Base-by-base conservation (phyloP, 2,797 vertebrate species). In the Bucorvus abyssinicus region DNA sequence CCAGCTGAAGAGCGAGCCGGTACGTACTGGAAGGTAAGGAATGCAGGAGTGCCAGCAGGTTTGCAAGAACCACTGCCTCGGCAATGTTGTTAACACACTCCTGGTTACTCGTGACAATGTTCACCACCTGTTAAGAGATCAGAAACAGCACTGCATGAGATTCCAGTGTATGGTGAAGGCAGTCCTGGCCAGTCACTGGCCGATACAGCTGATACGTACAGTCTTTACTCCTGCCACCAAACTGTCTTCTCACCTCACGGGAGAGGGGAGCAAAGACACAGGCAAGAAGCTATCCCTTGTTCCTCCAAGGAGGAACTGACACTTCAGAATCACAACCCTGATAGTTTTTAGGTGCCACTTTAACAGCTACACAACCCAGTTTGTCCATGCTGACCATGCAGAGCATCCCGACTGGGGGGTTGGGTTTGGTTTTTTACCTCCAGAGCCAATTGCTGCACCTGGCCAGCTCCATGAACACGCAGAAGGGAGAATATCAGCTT, bases 61-160 rank as follows among this genome's bases (percentile, higher is more conserved):
- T 99, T 57, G 99, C 98, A 94, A 99, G 98, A 96, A 99, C 99
- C 95, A 99, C 95, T 15, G 99, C 99, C 87, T 99, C 99, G 2
- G 99, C 99, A 91, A 99, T 99, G 97, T 99, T 99, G 97, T 98
- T 98, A 74, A 99, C 99, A 91, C 99, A 99, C 49, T 99, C 99
- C 96, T 99, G 99, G 95, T 99, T 99, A 84, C 98, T 99, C 5
- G 99, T 99, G 88, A 99, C 99, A 42, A 99, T 99, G 95, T 99
- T 99, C 79, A 99, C 99, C 92, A 99, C 99, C 99, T 99, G 96
- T 91, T 95, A 97, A 87, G 49, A 94, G 64, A 92, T 8, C 69
- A 85, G 56, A 92, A 94, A 76, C 19, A 88, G 16, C 32, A 79
- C 23, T 29, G 42, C 9, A 64, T 76, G 70, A 74, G 6, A 57